Percentiles rank a stretch among this genome's conserved stretches.
Evolutionary conservation across 1,140 invertebrate genomes (phyloP).

Genomic region (Drosophila azteca): DNA sequence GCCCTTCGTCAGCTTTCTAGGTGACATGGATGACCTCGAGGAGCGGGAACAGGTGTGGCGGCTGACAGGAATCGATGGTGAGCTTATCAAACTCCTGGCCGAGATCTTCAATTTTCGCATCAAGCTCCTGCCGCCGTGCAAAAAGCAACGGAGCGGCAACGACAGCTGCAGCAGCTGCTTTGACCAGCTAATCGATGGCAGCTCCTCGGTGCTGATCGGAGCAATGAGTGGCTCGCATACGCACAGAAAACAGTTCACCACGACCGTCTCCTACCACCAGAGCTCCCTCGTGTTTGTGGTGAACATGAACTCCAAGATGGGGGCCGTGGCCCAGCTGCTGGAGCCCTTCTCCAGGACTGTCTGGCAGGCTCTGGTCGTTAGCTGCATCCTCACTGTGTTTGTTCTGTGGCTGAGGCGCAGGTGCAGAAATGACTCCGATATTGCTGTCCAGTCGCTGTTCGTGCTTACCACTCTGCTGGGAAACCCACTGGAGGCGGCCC

Average conservation of each 20-base stretch:
- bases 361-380: constrained; percentile 37
- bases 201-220: constrained; percentile 56
- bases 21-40: constrained; percentile 30
- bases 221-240: constrained; percentile 63
- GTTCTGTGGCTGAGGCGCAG: constrained; percentile 25
- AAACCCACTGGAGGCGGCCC: constrained; percentile 35
- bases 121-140: constrained; percentile 45
- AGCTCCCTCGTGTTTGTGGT: constrained; percentile 61
- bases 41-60: constrained; percentile 38
- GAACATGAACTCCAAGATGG: constrained; percentile 35
- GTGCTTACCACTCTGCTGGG: constrained; percentile 60
- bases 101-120: constrained; percentile 50
- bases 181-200: constrained; percentile 24
- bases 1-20: constrained; percentile 51
- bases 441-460: not conserved
- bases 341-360: constrained; percentile 44
- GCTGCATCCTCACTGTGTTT: constrained; percentile 26
- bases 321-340: constrained; percentile 47
- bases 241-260: constrained; percentile 40
- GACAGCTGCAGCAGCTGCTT: constrained; percentile 43
- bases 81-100: constrained; percentile 54
- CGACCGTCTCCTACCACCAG: constrained; percentile 56
- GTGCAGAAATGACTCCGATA: constrained; percentile 1
- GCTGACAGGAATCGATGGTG: constrained; percentile 58
- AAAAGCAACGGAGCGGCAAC: constrained; percentile 9